Evolutionary conservation across 1,140 invertebrate genomes (phyloP), one percentile per base, ranked within the genome.

Genomic region (Neodiprion fabricii): DNA sequence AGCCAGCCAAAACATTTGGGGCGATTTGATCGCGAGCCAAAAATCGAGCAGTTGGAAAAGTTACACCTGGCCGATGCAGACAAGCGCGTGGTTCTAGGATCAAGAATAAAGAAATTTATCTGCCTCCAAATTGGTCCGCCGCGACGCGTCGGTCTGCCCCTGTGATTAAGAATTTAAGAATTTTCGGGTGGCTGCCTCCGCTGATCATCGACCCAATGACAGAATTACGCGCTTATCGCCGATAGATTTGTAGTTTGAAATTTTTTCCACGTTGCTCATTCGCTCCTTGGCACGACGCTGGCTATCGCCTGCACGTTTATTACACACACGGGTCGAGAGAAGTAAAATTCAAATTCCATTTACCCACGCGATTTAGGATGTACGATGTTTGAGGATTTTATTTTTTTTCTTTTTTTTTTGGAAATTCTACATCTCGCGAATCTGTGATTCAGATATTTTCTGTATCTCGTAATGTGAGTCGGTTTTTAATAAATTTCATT

Each of bases 61-160:
- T 14, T 61, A 61, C 53, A 61, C 53, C 53, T 61, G 53, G 53
- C n/a, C 53, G n/a, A 61, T 61, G 53, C 53, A 61, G 53, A 61
- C 53, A 61, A 61, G 53, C 53, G 53, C n/a, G 53, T 12, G 53
- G 53, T 61, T 61, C 2, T 61, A 61, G 53, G 53, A 61, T 61
- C 53, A 17, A 61, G n/a, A 14, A 61, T 61, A 17, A 61, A 61
- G 53, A 61, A 61, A 61, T 61, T 61, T 61, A 61, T 61, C 11
- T 14, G 0, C n/a, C 53, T 61, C 11, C 11, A 61, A 61, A 61
- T 61, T 61, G 53, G 11, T 61, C 53, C 28, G 17, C 28, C 28
- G 28, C 5, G 53, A 61, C 53, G 11, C 53, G 53, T 61, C n/a
- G n/a, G 53, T 61, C 11, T 61, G n/a, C n/a, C 53, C 11, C 53